These are phyloP conservation scores for Macrochelys suwanniensis DNA, from an alignment of 2,797 vertebrate genomes.

Conservation along the genomic window DNA sequence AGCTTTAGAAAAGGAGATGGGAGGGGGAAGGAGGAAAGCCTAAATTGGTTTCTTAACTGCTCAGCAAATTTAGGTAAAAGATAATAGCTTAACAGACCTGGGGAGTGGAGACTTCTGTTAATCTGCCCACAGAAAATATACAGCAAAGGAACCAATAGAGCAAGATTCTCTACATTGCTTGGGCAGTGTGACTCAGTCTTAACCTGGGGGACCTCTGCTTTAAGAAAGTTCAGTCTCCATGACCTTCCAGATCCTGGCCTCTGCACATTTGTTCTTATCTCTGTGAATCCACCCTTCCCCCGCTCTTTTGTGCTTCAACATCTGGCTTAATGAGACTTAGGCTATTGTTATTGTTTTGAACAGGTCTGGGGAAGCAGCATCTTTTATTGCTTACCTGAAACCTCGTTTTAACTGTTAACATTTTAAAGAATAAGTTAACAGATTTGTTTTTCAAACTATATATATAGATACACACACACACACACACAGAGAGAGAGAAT, in stretches of 20 bases:
- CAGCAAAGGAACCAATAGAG: not conserved
- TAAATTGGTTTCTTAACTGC: conserved; percentile 12
- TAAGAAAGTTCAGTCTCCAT: not conserved
- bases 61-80: conserved; percentile 43
- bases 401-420: conserved; percentile 50
- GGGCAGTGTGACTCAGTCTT: not conserved
- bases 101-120: conserved; percentile 45
- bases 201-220: conserved; percentile 33
- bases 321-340: conserved; percentile 51
- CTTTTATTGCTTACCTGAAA: conserved; percentile 60
- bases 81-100: conserved; percentile 40
- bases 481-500: not conserved
- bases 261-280: conserved; percentile 20
- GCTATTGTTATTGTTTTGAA: conserved; percentile 58
- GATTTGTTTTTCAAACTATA: conserved; percentile 29
- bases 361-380: conserved; percentile 50
- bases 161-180: not conserved
- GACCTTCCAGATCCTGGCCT: not conserved
- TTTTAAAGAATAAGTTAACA: conserved; percentile 47
- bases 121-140: not conserved
- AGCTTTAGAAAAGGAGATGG: not conserved
- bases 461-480: rapidly evolving
- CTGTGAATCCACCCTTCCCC: conserved; percentile 30
- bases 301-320: conserved; percentile 48
- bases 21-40: not conserved